Conservation (phyloP, 1,140 invertebrate species). For the Artemia franciscana region DNA sequence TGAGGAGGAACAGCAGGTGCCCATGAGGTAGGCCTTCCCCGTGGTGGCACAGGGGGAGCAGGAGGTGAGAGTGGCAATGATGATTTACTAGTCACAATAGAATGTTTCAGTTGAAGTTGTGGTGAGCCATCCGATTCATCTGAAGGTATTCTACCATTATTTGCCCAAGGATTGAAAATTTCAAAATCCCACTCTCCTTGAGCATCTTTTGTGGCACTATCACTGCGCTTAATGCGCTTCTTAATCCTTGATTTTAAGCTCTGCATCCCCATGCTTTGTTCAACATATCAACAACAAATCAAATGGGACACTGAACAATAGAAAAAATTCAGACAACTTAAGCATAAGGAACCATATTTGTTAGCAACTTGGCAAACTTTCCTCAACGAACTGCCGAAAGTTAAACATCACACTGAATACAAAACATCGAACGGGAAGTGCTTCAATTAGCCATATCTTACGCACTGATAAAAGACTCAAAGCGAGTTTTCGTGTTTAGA, state of each 20-base stretch:
- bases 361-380: too few species aligned
- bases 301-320: not conserved
- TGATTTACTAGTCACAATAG: not conserved
- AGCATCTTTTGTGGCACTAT: constrained; percentile 1
- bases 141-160: not conserved
- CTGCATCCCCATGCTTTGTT: constrained; percentile 17
- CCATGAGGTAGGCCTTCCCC: not conserved
- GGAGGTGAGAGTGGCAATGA: constrained; percentile 1
- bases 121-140: constrained; percentile 7
- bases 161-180: constrained; percentile 20
- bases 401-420: not conserved
- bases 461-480: not conserved
- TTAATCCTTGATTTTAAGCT: constrained; percentile 21
- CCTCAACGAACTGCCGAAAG: too few species aligned
- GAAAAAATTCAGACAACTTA: too few species aligned
- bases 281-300: not conserved
- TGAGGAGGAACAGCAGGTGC: constrained; percentile 9
- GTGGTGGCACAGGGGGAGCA: constrained; percentile 5
- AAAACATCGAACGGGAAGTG: not conserved
- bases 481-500: not conserved
- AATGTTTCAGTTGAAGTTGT: not conserved
- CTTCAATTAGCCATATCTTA: not conserved
- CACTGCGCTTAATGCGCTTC: constrained; percentile 13
- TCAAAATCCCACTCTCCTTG: constrained; percentile 21
- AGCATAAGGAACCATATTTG: too few species aligned